These are phyloP conservation scores for Peromyscus californicus DNA, from an alignment of 2,113 vertebrate species.

Conservation along the genomic window DNA sequence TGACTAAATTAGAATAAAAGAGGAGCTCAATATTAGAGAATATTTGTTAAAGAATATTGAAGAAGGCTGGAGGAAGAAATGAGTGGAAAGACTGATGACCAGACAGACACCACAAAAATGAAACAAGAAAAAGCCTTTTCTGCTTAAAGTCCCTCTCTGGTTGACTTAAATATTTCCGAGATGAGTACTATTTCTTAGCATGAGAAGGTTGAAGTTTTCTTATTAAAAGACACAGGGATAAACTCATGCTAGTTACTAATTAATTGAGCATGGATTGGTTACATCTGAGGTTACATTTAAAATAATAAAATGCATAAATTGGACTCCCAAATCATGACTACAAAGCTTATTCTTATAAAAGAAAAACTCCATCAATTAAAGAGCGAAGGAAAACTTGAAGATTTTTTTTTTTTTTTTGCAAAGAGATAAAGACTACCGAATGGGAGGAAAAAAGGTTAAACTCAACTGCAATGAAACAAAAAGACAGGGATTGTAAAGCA, in stretches of 20 bases:
- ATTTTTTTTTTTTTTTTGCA: background rate
- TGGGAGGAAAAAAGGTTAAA: slow-evolving; percentile 9
- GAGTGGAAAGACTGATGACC: background rate
- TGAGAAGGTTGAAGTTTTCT: background rate
- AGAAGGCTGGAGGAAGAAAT: slow-evolving; percentile 2
- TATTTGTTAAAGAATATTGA: background rate
- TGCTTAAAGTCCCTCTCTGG: background rate
- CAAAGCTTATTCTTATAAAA: background rate
- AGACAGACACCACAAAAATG: background rate
- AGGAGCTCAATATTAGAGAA: background rate
- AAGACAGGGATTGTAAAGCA: background rate
- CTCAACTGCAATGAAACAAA: background rate
- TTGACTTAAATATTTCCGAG: background rate
- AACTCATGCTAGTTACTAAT: background rate
- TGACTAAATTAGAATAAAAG: background rate
- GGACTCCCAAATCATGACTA: background rate
- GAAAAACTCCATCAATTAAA: background rate
- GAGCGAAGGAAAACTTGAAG: background rate
- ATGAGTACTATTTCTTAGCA: slow-evolving; percentile 18
- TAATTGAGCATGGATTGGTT: background rate
- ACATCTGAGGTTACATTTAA: background rate
- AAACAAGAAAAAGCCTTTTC: background rate
- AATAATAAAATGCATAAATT: background rate
- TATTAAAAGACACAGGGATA: background rate
- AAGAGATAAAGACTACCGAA: background rate